Conservation (phyloP, 2,797 vertebrate species). For the Muscicapa comitata region DNA sequence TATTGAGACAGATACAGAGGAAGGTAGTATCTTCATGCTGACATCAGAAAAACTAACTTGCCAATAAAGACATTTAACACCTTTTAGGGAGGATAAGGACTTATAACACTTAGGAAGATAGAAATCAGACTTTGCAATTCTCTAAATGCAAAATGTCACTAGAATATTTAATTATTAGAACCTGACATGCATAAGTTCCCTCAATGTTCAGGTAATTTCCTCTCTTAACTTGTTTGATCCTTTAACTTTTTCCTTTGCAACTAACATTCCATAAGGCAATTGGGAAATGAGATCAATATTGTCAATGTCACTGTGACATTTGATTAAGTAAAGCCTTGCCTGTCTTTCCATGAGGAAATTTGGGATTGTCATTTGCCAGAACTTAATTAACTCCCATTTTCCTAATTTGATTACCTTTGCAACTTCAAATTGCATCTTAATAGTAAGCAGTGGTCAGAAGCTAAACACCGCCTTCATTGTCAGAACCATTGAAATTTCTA, state of each 20-base stretch:
- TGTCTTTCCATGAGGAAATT: slow-evolving; percentile 18
- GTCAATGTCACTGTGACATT: slow-evolving; percentile 13
- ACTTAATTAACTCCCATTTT: slow-evolving; percentile 26
- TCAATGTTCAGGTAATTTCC: not conserved
- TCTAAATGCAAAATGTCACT: not conserved
- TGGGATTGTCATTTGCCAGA: not conserved
- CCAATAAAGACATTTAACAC: not conserved
- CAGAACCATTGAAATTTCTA: not conserved
- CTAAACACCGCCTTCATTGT: not conserved
- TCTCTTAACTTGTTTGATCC: not conserved
- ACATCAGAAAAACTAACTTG: not conserved
- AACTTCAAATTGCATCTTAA: slow-evolving; percentile 32
- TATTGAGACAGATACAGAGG: not conserved
- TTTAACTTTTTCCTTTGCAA: slow-evolving; percentile 2
- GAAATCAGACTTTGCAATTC: not conserved
- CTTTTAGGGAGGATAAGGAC: not conserved
- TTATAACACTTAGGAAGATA: not conserved
- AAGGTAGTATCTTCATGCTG: not conserved
- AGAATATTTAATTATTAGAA: not conserved
- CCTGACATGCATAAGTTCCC: not conserved
- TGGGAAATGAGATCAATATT: slow-evolving; percentile 21
- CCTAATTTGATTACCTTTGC: slow-evolving; percentile 35
- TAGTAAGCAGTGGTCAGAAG: not conserved
- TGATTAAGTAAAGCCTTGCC: slow-evolving; percentile 33
- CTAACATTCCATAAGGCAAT: not conserved